Base-by-base conservation (phyloP, 53 echinoderm and acorn worm species). In the Holothuria scabra region DNA sequence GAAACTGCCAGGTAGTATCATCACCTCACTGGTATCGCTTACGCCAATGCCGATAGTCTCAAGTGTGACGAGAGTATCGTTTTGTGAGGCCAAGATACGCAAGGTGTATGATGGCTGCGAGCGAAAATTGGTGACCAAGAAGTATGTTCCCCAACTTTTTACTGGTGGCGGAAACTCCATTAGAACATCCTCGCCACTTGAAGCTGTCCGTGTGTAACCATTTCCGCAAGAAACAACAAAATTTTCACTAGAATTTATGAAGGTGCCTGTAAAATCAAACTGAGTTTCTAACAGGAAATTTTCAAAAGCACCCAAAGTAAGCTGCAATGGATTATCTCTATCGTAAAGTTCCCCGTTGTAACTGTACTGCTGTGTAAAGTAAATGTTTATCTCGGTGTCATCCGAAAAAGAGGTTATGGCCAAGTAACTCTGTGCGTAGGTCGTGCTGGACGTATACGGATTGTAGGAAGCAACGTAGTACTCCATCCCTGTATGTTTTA, bases 261-360 rank as follows among this genome's bases (percentile, higher is more conserved):
- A 67, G 18, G 67, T 67, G 9, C 67, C 67, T 12, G 67, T 67
- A 2, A 67, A 67, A n/a, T 67, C 67, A 67, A 67, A 67, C 2
- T 19, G 2, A 3, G 3, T 6, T 37, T 67, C 33, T 12, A 67
- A 67, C 30, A 67, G 3, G 18, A 34, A 67, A 12, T 19, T 33
- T 7, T 33, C 2, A 32, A 30, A 67, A 8, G 67, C 67, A 13
- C 19, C 2, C 2, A 67, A n/a, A 8, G 11, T 37, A 12, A 67
- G 12, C 3, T 11, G 29, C 14, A 67, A 67, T 67, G 67, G 67
- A 33, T 67, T 67, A n/a, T 67, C 14, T 14, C 67, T 33, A 6
- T 67, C 67, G 29, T 67, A 67, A 20, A 37, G 1, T 2, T 7
- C 33, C 20, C 67, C 37, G 16, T 28, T 67, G 67, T 67, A 67